A percentile compares a stretch with the other conserved stretches of the same genome.
These are phyloP conservation scores for Latheticus oryzae DNA, from an alignment of 2,888 invertebrate genomes.

Conservation along the genomic window DNA sequence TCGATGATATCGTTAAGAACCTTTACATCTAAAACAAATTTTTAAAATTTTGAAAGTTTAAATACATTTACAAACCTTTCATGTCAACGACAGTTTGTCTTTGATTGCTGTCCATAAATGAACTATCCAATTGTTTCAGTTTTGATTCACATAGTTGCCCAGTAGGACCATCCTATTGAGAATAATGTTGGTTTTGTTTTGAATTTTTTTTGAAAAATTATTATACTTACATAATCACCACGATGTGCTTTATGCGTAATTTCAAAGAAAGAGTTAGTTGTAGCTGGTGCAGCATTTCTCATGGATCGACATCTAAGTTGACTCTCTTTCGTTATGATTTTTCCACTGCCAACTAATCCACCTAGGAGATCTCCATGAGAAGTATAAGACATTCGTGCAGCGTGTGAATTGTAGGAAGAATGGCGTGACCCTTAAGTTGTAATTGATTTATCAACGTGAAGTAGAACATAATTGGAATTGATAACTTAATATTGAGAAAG, in stretches of 20 bases:
- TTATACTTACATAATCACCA: conserved; percentile 75
- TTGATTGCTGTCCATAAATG: conserved; percentile 86
- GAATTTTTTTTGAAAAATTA: neutral
- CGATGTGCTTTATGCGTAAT: conserved; percentile 74
- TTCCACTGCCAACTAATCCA: conserved; percentile 71
- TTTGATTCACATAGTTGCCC: conserved; percentile 85
- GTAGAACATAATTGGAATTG: neutral
- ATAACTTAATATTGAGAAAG: too few species aligned
- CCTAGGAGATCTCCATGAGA: conserved; percentile 92
- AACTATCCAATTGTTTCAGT: conserved; percentile 89
- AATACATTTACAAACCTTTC: conserved; percentile 69
- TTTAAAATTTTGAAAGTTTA: neutral
- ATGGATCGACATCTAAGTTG: conserved; percentile 82
- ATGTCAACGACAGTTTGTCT: conserved; percentile 93
- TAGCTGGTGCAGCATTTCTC: conserved; percentile 72
- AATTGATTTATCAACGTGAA: conserved; percentile 17
- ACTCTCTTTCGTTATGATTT: conserved; percentile 86
- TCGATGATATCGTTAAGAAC: conserved; percentile 97
- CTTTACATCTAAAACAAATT: conserved; percentile 85
- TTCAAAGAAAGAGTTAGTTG: conserved; percentile 72
- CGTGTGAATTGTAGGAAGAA: conserved; percentile 95
- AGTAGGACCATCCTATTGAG: conserved; percentile 79
- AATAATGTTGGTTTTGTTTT: neutral
- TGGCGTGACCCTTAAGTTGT: conserved; percentile 80
- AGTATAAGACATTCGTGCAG: conserved; percentile 92